A percentile compares a stretch with the other conserved stretches of the same genome.
phyloP scores from a whole-genome alignment of 1,140 invertebrate species.

The Cydia pomonella region DNA sequence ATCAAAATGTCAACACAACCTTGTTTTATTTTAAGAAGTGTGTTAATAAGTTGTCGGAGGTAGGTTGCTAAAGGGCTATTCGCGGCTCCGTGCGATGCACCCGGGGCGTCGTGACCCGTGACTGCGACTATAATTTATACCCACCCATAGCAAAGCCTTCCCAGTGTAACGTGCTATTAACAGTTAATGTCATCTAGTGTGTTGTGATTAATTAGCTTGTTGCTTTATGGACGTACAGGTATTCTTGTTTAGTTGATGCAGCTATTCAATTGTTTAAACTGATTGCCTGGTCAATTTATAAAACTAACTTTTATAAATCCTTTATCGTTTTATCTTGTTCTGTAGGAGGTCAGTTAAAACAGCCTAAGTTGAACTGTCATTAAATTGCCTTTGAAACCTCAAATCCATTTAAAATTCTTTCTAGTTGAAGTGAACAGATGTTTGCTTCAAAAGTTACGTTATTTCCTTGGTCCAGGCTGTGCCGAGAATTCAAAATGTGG shows the following conservation, averaged over 20 bases:
- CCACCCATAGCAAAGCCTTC: neutral
- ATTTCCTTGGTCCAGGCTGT: neutral
- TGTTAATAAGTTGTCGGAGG: neutral
- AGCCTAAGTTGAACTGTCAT: neutral
- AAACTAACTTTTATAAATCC: too few species aligned
- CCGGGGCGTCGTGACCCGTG: conserved; percentile 3
- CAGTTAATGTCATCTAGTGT: conserved; percentile 8
- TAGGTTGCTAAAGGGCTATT: neutral
- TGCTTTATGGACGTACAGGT: neutral
- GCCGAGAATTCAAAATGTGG: neutral
- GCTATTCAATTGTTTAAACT: neutral
- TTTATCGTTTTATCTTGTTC: too few species aligned
- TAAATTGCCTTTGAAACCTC: neutral
- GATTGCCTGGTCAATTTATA: too few species aligned
- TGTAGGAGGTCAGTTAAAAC: too few species aligned
- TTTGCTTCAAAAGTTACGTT: neutral
- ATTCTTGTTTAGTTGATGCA: neutral
- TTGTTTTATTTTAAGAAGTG: neutral
- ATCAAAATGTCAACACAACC: neutral
- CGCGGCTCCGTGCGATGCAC: conserved; percentile 3
- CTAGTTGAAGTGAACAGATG: neutral
- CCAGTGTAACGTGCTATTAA: neutral
- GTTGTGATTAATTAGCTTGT: conserved; percentile 7
- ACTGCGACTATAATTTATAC: neutral
- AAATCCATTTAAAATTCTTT: neutral